Conservation (phyloP, 2,113 vertebrate species). For the Cavia porcellus region DNA sequence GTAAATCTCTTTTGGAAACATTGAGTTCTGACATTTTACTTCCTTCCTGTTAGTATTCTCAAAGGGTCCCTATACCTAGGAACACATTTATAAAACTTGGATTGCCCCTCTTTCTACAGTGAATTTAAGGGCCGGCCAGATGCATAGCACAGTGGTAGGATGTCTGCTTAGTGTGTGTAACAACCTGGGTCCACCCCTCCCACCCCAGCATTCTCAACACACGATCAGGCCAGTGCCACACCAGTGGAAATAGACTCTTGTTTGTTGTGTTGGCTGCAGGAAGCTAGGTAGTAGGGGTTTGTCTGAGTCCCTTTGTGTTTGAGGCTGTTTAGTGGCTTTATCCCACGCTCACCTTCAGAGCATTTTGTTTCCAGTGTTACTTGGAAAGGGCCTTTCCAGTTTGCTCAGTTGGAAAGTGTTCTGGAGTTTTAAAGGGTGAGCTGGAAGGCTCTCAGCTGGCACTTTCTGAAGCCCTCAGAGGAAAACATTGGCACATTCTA, state of each 20-base stretch:
- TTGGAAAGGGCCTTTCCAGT: constrained; percentile 69
- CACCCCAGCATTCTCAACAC: neutral
- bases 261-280: neutral
- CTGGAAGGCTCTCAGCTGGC: constrained; percentile 85
- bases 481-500: constrained; percentile 78
- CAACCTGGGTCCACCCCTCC: too few species aligned
- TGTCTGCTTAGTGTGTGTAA: fast-evolving
- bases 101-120: neutral
- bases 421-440: constrained; percentile 73
- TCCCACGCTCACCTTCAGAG: neutral
- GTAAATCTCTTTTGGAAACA: neutral
- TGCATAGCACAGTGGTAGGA: too few species aligned
- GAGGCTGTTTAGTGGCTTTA: neutral
- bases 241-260: neutral
- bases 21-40: neutral
- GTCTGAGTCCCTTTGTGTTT: neutral
- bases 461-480: constrained; percentile 79
- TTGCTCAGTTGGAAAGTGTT: constrained; percentile 70
- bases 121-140: neutral
- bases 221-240: too few species aligned
- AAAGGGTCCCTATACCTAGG: neutral
- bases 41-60: neutral
- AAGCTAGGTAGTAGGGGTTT: neutral
- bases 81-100: neutral
- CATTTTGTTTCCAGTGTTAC: constrained; percentile 37